Base-by-base conservation (phyloP, 2,113 vertebrate genomes). In the Lonchura striata region DNA sequence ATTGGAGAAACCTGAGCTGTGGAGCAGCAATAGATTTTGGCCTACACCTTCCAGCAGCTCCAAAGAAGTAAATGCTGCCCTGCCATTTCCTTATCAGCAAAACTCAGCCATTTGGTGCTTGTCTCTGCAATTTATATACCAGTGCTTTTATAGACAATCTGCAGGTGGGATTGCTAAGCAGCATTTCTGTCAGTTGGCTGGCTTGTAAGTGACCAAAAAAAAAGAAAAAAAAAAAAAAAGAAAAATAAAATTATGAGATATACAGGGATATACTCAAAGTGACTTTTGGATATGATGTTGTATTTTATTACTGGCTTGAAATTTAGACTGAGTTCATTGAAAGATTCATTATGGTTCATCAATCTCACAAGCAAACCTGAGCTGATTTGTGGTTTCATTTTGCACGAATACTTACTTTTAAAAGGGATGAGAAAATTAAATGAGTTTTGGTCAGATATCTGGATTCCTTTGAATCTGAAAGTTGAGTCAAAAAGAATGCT, bases 311-410 rank as follows among this genome's bases (percentile, higher is more conserved):
- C 69, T 78, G 71, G 49, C 46, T 82, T 86, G 65, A 95, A 95
- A 93, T 83, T 78, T 84, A 82, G 49, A 71, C 64, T 33, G 65
- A 71, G 64, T 86, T 88, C 68, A 78, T 50, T 0, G 2, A 78
- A 93, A 90, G 71, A 86, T 83, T 90, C 85, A 92, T 86, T 71
- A 70, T 0, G 27, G 71, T 81, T 95, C 88, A 95, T 88, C 90
- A 93, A 69, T 83, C 88, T 88, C n/a, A 16, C 44, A 84, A 79
- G 76, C n/a, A 94, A 96, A 90, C 53, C 23, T 35, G 13, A 92
- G 80, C 4, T 94, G 92, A 94, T 92, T 88, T 93, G 90, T 76
- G 85, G 85, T 93, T 96, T 94, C 76, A 30, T 77, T 96, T 90
- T 90, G 63, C 42, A 86, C 68, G 93, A 90, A 94, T 86, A 71